Evolutionary conservation across 1,140 invertebrate genomes (phyloP).

Genomic region (Brachionus koreanus): DNA sequence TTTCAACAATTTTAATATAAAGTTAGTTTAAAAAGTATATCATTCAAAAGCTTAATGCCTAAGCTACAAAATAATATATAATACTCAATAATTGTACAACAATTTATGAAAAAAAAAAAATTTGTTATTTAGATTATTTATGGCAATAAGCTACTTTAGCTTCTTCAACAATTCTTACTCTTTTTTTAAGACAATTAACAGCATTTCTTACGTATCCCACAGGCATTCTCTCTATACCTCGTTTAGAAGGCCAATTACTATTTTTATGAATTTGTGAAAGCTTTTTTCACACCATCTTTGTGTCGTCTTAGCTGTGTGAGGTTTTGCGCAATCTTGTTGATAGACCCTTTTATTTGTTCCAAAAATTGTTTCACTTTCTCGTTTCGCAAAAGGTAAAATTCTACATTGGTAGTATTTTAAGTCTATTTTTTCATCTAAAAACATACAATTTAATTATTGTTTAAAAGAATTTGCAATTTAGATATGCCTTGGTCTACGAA

Average conservation of each 20-base stretch:
- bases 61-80: no score
- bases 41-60: no score
- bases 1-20: no score
- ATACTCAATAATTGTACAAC: no score
- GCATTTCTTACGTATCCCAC: background rate
- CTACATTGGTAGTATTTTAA: background rate
- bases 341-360: background rate
- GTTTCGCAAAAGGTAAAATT: background rate
- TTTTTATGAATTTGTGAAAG: background rate
- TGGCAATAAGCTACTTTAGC: background rate
- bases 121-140: background rate
- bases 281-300: background rate
- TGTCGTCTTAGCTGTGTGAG: background rate
- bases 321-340: background rate
- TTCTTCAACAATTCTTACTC: background rate
- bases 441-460: background rate
- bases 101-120: no score
- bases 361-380: background rate
- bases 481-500: background rate
- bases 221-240: no score
- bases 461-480: background rate
- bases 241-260: background rate
- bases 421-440: background rate
- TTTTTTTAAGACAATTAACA: background rate
- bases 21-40: no score